These are phyloP conservation scores for Dascillus cervinus DNA, from an alignment of 2,888 invertebrate genomes.

Conservation along the genomic window DNA sequence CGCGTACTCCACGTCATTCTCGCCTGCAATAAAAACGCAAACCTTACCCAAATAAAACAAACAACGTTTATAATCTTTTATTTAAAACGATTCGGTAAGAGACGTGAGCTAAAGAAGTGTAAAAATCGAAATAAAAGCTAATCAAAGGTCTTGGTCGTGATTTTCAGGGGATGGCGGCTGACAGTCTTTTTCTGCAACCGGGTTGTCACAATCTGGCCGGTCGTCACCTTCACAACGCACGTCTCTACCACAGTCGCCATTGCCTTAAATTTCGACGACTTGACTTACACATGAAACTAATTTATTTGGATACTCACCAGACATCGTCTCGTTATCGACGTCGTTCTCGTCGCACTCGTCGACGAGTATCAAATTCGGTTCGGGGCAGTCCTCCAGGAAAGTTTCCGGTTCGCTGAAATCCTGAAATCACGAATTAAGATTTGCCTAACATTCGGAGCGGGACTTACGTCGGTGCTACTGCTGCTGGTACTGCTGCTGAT, in stretches of 20 bases:
- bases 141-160: too few relatives aligned
- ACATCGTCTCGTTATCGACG: slow-evolving; percentile 79
- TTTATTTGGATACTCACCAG: slow-evolving; percentile 52
- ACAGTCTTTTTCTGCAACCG: slow-evolving; percentile 35
- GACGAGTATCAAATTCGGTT: slow-evolving; percentile 46
- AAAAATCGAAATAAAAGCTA: too few relatives aligned
- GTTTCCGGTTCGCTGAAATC: slow-evolving; percentile 58
- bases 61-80: too few relatives aligned
- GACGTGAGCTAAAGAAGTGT: too few relatives aligned
- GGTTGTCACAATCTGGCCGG: slow-evolving; percentile 25
- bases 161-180: slow-evolving; percentile 16
- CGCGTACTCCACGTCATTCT: slow-evolving; percentile 62
- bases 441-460: neutral
- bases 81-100: too few relatives aligned
- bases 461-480: slow-evolving; percentile 28
- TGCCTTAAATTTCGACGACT: slow-evolving; percentile 20
- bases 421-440: slow-evolving; percentile 38
- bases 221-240: slow-evolving; percentile 15
- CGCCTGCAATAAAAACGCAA: slow-evolving; percentile 40
- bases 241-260: slow-evolving; percentile 27
- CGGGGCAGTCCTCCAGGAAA: slow-evolving; percentile 50
- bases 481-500: slow-evolving; percentile 42
- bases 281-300: too few relatives aligned
- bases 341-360: slow-evolving; percentile 78
- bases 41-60: neutral